These are phyloP conservation scores for Oryzias curvinotus DNA, from an alignment of 2,113 vertebrate genomes.

Conservation along the genomic window DNA sequence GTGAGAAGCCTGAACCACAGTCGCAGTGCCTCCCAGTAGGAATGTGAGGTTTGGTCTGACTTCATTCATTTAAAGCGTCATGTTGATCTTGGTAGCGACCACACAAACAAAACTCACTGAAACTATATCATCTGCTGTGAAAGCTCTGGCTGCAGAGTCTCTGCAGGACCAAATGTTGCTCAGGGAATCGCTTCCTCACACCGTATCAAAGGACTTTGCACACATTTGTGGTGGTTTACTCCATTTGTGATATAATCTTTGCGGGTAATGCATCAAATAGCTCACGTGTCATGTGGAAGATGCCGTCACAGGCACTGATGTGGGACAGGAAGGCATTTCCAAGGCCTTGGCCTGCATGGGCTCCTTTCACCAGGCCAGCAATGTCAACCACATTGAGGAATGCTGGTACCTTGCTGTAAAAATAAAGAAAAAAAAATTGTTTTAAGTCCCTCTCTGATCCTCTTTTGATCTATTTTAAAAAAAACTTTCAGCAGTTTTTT, in stretches of 20 bases:
- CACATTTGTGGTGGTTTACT: not conserved
- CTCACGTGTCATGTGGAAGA: constrained; percentile 97
- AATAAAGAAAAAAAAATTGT: constrained; percentile 26
- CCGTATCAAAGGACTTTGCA: not conserved
- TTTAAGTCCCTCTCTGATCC: too few species aligned
- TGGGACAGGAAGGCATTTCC: constrained; percentile 97
- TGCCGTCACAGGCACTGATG: constrained; percentile 91
- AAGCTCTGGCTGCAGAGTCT: not conserved
- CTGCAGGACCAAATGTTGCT: not conserved
- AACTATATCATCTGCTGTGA: constrained; percentile 8
- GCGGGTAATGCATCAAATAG: constrained; percentile 30
- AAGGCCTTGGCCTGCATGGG: constrained; percentile 91
- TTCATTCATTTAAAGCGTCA: constrained; percentile 36
- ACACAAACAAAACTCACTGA: constrained; percentile 8
- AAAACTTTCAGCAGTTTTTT: too few species aligned
- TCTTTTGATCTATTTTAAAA: too few species aligned
- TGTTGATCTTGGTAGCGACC: constrained; percentile 40
- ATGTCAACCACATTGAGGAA: constrained; percentile 97
- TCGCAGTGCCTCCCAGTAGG: constrained; percentile 37
- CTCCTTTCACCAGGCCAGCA: constrained; percentile 95
- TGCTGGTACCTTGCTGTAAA: constrained; percentile 92
- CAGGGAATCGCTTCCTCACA: not conserved
- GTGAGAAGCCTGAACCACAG: constrained; percentile 34
- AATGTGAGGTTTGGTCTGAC: constrained; percentile 49
- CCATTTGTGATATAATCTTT: not conserved